Conservation (phyloP, 2,113 vertebrate genomes). For the Hassar affinis region DNA sequence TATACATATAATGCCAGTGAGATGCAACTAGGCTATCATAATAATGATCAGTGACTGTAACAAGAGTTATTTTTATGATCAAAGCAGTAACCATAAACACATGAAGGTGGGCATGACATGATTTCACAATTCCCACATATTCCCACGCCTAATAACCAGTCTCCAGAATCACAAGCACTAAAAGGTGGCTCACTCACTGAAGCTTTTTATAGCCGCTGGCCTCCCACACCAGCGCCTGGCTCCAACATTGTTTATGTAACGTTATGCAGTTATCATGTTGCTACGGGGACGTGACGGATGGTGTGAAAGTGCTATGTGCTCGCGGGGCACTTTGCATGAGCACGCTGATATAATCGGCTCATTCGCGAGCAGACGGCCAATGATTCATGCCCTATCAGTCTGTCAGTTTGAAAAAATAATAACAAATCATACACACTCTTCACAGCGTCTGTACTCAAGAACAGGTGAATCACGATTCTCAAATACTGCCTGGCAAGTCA, state of each 20-base stretch:
- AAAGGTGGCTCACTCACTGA: constrained; percentile 39
- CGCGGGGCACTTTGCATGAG: constrained; percentile 53
- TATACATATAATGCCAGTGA: background rate
- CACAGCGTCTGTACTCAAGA: constrained; percentile 22
- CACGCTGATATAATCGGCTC: constrained; percentile 52
- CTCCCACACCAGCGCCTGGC: constrained; percentile 37
- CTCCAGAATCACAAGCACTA: constrained; percentile 13
- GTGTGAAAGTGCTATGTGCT: constrained; percentile 55
- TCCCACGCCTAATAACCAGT: constrained; percentile 38
- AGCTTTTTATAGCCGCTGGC: constrained; percentile 45
- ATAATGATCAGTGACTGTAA: background rate
- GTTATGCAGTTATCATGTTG: constrained; percentile 57
- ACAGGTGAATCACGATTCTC: constrained; percentile 48
- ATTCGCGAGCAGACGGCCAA: constrained; percentile 42
- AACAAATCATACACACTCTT: constrained; percentile 38
- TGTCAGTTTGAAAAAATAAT: constrained; percentile 40
- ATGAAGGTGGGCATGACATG: constrained; percentile 27
- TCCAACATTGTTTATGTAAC: constrained; percentile 54
- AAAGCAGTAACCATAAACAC: background rate
- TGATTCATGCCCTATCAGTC: constrained; percentile 50
- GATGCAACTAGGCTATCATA: background rate
- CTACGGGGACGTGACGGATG: constrained; percentile 53
- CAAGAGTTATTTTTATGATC: constrained; percentile 5
- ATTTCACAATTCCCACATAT: constrained; percentile 33
- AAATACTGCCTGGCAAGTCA: constrained; percentile 32